phyloP scores from a whole-genome alignment of 2,797 vertebrate species.

The Eospalax fontanierii region DNA sequence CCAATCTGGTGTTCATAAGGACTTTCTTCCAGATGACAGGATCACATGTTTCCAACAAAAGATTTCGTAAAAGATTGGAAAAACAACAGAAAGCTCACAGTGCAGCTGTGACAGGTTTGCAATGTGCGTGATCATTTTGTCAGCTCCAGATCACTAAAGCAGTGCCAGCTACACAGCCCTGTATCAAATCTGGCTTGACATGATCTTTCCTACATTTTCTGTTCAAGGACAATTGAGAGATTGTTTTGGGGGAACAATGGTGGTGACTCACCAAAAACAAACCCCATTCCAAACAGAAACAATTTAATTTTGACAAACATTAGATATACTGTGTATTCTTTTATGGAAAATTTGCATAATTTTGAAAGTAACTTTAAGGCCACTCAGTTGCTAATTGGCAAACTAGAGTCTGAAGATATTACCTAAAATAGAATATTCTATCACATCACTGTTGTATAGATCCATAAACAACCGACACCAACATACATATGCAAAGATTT shows the following conservation, averaged over 20 bases:
- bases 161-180: not conserved
- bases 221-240: not conserved
- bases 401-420: not conserved
- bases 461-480: not conserved
- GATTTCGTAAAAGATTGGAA: not conserved
- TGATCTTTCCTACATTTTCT: not conserved
- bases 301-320: slow-evolving; percentile 1
- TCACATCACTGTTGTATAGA: not conserved
- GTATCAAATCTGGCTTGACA: not conserved
- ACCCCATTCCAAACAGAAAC: not conserved
- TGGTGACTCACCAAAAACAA: not conserved
- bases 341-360: not conserved
- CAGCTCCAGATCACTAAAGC: not conserved
- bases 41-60: not conserved
- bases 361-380: not conserved
- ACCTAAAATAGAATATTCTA: not conserved
- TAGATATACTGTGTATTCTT: not conserved
- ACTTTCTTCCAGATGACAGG: not conserved
- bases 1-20: not conserved
- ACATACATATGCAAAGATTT: not conserved
- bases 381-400: not conserved
- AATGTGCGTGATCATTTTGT: not conserved
- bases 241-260: not conserved
- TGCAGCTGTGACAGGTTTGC: not conserved
- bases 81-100: not conserved